A percentile compares a stretch with the other conserved stretches of the same genome.
phyloP scores from a whole-genome alignment of 2,797 vertebrate species.

The Tamandua tetradactyla region DNA sequence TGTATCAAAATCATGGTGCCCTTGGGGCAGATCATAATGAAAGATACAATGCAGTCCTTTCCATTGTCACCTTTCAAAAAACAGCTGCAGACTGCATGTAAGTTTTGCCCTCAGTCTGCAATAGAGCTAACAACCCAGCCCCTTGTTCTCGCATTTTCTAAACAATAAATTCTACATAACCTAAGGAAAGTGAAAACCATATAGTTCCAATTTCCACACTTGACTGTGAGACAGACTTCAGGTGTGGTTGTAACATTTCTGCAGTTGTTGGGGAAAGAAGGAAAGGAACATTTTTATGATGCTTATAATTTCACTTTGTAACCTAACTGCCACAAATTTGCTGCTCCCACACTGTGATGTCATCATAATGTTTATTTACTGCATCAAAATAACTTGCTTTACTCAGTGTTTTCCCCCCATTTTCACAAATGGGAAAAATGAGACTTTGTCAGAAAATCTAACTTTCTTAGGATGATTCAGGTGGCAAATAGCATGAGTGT shows the following conservation, averaged over 20 bases:
- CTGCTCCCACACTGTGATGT: background rate
- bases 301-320: background rate
- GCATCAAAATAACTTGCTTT: background rate
- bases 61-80: background rate
- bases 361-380: background rate
- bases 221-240: background rate
- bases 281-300: background rate
- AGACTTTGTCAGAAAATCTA: background rate
- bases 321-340: background rate
- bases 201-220: background rate
- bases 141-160: background rate
- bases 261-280: background rate
- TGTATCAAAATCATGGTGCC: background rate
- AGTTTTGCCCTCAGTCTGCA: background rate
- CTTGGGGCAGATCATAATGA: constrained; percentile 32
- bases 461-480: background rate
- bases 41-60: constrained; percentile 1
- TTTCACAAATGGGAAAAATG: background rate
- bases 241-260: background rate
- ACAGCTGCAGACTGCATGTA: background rate
- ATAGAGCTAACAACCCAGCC: background rate
- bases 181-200: background rate
- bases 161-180: background rate
- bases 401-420: background rate
- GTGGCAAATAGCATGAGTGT: background rate